These are phyloP conservation scores for Crotalus viridis DNA, from an alignment of 2,113 vertebrate genomes.

Conservation along the genomic window DNA sequence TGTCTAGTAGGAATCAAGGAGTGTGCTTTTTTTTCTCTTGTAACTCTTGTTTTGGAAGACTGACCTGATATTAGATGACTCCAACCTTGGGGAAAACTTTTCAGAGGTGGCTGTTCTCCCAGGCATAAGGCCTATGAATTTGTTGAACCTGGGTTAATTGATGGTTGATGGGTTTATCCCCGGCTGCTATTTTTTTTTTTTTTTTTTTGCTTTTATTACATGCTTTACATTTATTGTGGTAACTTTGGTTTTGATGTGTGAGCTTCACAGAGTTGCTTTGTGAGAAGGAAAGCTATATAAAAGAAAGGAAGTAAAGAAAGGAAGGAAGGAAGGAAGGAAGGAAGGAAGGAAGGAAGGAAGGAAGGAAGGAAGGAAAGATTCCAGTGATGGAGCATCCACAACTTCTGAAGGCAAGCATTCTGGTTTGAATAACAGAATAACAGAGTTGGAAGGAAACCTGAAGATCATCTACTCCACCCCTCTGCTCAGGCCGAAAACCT, in stretches of 20 bases:
- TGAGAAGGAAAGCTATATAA: neutral
- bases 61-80: neutral
- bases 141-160: neutral
- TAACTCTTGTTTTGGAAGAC: neutral
- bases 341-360: no score
- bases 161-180: neutral
- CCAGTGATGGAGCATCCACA: neutral
- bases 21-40: neutral
- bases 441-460: no score
- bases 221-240: neutral
- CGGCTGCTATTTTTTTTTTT: neutral
- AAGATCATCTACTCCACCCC: no score
- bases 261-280: neutral
- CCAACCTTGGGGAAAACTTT: neutral
- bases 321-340: neutral
- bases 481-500: no score
- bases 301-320: no score
- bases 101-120: neutral
- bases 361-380: neutral
- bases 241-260: neutral
- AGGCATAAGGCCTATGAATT: neutral
- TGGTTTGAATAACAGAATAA: no score
- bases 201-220: neutral
- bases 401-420: neutral
- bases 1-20: neutral